Evolutionary conservation across 2,888 invertebrate genomes (phyloP).

Genomic region (Platycheirus rosarum): DNA sequence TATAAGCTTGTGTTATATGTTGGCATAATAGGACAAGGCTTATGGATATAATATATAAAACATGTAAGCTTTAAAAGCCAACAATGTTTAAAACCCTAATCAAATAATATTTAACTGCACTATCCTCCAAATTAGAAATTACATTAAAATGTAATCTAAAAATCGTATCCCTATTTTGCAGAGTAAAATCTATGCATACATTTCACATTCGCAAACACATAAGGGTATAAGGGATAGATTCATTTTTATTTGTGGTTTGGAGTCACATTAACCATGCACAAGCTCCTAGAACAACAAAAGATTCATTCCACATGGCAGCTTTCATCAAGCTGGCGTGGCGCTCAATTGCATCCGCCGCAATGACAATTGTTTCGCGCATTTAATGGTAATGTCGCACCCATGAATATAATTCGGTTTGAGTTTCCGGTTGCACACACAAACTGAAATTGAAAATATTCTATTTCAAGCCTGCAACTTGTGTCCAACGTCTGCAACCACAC

Average conservation of each 20-base stretch:
- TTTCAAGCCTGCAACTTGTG: not conserved
- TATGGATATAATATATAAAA: too few species aligned
- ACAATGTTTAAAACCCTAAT: constrained; percentile 8
- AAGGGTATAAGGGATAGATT: not conserved
- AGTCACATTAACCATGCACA: constrained; percentile 8
- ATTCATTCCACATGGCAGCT: not conserved
- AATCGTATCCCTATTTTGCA: not conserved
- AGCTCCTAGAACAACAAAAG: not conserved
- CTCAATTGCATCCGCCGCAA: constrained; percentile 48
- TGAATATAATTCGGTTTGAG: constrained; percentile 33
- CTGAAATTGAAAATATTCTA: constrained; percentile 33
- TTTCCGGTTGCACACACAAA: constrained; percentile 15
- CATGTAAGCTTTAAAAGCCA: not conserved
- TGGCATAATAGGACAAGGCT: too few species aligned
- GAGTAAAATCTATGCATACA: constrained; percentile 28
- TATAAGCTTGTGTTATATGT: too few species aligned
- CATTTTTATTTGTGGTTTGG: not conserved
- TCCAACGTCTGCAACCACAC: not conserved
- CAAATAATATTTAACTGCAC: constrained; percentile 32
- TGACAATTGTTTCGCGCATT: constrained; percentile 42
- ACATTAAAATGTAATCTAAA: constrained; percentile 34
- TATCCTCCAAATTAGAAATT: constrained; percentile 33
- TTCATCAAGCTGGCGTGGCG: not conserved
- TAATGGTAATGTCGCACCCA: constrained; percentile 30
- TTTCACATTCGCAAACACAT: not conserved